A percentile compares a stretch with the other conserved stretches of the same genome.
phyloP scores from a whole-genome alignment of 2,113 vertebrate genomes.

The Apodemus sylvaticus region DNA sequence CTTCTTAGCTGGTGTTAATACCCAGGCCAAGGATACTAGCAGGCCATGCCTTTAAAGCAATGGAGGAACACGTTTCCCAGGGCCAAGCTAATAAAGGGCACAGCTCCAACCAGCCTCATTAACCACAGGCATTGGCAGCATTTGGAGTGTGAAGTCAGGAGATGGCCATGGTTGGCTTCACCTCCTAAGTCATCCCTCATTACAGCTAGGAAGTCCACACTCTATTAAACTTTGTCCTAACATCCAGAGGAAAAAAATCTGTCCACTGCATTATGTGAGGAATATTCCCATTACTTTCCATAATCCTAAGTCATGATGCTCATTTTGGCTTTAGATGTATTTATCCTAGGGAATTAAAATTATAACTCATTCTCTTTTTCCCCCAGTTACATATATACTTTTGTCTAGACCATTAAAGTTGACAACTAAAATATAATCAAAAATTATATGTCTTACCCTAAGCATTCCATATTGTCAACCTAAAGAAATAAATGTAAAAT shows the following conservation, averaged over 20 bases:
- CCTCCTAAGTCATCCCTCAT: slow-evolving; percentile 47
- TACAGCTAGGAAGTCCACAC: slow-evolving; percentile 24
- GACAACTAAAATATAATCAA: neutral
- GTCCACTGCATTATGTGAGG: neutral
- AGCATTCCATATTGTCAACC: neutral
- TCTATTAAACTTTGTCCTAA: slow-evolving; percentile 7
- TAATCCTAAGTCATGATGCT: neutral
- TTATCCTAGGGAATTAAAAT: neutral
- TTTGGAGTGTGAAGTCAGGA: slow-evolving; percentile 29
- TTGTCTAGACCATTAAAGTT: neutral
- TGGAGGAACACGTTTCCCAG: slow-evolving; percentile 29
- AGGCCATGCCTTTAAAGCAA: slow-evolving; percentile 18
- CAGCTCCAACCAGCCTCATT: slow-evolving; percentile 59
- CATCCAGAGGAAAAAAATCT: neutral
- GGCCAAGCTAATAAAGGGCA: slow-evolving; percentile 57
- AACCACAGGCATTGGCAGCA: slow-evolving; percentile 32
- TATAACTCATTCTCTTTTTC: neutral
- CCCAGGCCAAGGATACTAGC: neutral
- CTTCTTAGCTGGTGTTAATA: neutral
- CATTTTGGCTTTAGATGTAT: neutral
- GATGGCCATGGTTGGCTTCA: slow-evolving; percentile 31
- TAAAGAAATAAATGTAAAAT: neutral
- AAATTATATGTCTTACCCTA: neutral
- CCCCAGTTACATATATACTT: neutral
- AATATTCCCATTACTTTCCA: neutral